phyloP scores from a whole-genome alignment of 2,797 vertebrate genomes.

The Nannoperca australis region DNA sequence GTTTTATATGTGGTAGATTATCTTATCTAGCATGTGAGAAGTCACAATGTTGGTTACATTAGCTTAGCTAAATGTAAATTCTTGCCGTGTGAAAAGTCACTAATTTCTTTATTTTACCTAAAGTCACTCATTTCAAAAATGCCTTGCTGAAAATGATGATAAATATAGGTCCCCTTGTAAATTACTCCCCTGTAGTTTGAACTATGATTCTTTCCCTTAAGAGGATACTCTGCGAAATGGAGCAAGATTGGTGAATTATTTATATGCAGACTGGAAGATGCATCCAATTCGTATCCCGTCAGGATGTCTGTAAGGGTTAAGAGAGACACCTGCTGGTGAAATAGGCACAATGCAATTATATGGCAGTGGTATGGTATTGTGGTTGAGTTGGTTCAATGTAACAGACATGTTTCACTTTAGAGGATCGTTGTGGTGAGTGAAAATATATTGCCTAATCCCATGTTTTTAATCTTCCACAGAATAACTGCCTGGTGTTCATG shows the following conservation, averaged over 20 bases:
- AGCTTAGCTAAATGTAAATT: background rate
- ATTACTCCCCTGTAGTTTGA: background rate
- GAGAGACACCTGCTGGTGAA: constrained; percentile 80
- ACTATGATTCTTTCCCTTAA: background rate
- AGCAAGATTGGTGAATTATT: constrained; percentile 44
- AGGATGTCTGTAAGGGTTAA: constrained; percentile 27
- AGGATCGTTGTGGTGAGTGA: background rate
- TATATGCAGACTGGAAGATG: constrained; percentile 1
- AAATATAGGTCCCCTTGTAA: background rate
- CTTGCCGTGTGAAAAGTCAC: background rate
- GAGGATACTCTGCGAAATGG: constrained; percentile 24
- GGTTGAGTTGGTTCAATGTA: background rate
- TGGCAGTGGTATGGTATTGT: background rate
- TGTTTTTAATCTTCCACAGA: constrained; percentile 81
- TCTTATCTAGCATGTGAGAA: constrained; percentile 20
- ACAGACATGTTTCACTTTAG: background rate
- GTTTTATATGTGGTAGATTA: constrained; percentile 23
- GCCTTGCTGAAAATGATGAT: background rate
- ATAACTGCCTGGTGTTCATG: constrained; percentile 98
- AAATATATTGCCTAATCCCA: background rate
- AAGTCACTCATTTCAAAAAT: background rate
- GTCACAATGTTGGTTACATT: background rate
- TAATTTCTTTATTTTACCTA: background rate
- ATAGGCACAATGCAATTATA: constrained; percentile 40
- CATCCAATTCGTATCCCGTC: background rate